These are phyloP conservation scores for Coelinius sp. DNA, from an alignment of 2,888 invertebrate species.

Conservation along the genomic window DNA sequence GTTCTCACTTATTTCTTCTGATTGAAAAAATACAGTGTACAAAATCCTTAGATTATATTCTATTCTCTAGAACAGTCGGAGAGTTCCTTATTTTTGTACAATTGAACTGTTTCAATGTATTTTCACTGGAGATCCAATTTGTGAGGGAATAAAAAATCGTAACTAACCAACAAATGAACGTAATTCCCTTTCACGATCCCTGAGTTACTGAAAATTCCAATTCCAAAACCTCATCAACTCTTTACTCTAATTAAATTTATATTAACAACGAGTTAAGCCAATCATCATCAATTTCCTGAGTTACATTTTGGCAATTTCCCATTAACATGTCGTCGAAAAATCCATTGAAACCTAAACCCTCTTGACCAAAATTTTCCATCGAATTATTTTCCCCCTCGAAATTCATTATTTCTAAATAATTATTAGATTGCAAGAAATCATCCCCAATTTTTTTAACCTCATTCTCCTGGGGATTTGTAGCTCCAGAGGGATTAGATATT, in stretches of 20 bases:
- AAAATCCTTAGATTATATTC: slow-evolving; percentile 11
- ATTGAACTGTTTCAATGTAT: neutral
- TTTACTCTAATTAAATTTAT: slow-evolving; percentile 3
- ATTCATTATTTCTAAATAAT: neutral
- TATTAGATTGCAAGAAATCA: neutral
- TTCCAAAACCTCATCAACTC: neutral
- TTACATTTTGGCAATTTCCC: slow-evolving; percentile 39
- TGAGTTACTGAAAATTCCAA: neutral
- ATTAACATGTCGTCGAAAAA: slow-evolving; percentile 45
- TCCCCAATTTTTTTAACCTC: neutral
- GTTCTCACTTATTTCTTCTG: neutral
- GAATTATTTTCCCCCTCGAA: neutral
- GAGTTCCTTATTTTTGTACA: neutral
- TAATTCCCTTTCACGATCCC: slow-evolving; percentile 4
- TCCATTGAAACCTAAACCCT: slow-evolving; percentile 40
- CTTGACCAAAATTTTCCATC: slow-evolving; percentile 23
- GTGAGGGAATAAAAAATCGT: neutral
- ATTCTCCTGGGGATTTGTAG: neutral
- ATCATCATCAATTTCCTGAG: slow-evolving; percentile 45
- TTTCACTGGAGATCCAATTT: neutral
- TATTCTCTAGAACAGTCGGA: slow-evolving; percentile 2
- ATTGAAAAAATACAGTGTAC: slow-evolving; percentile 26
- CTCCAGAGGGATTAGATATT: neutral
- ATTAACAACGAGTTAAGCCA: slow-evolving; percentile 47
- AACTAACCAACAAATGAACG: neutral